phyloP scores from a whole-genome alignment of 2,888 invertebrate species.

The Thereva nobilitata region DNA sequence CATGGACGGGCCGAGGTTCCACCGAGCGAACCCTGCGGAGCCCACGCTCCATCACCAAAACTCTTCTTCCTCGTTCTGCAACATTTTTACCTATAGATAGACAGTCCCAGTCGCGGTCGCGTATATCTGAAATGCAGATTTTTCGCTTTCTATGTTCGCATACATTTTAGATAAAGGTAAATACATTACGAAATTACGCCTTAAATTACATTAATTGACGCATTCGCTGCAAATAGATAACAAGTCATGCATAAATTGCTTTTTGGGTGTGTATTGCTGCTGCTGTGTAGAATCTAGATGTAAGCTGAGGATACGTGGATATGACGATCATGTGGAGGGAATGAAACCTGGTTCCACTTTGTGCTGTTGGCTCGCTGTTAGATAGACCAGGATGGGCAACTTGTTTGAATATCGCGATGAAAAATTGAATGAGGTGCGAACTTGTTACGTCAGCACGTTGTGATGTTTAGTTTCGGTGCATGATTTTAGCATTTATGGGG shows the following conservation, averaged over 20 bases:
- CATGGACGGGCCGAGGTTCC: background rate
- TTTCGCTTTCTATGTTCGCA: conserved; percentile 36
- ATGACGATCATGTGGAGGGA: background rate
- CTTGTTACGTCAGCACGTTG: conserved; percentile 33
- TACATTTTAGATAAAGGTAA: conserved; percentile 41
- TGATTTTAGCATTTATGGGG: conserved; percentile 23
- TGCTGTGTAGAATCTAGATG: background rate
- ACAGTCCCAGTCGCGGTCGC: background rate
- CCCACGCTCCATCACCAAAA: background rate
- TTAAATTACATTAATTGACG: conserved; percentile 46
- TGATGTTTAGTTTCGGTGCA: conserved; percentile 19
- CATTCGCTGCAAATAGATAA: conserved; percentile 44
- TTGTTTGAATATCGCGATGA: conserved; percentile 17
- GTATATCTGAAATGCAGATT: conserved; percentile 38
- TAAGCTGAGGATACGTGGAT: background rate
- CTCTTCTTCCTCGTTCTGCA: background rate
- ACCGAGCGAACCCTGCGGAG: background rate
- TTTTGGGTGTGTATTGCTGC: conserved; percentile 20
- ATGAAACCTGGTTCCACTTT: conserved; percentile 4
- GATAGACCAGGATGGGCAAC: too few species aligned
- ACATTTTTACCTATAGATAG: background rate
- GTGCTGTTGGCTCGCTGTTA: too few species aligned
- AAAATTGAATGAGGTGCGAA: conserved; percentile 35
- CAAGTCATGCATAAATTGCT: conserved; percentile 40
- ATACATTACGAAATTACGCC: conserved; percentile 43